Base-by-base conservation (phyloP, 2,113 vertebrate species). In the Excalfactoria chinensis region DNA sequence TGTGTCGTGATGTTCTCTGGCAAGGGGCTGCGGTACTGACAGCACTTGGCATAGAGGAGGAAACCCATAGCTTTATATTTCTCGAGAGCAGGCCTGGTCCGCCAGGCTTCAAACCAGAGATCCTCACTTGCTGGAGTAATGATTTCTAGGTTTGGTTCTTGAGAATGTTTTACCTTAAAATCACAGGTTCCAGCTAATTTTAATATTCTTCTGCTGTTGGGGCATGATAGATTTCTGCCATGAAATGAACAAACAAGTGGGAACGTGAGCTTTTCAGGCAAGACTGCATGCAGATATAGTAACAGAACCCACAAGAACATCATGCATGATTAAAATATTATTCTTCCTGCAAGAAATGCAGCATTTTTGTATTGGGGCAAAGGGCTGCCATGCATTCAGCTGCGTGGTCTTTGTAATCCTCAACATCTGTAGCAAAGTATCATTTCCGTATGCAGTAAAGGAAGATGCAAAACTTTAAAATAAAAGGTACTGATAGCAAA, bases 101-200 rank as follows among this genome's bases (percentile, higher is more conserved):
- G 14, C 25, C 68, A 70, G 59, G 32, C 64, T 89, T 85, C 90
- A 70, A 73, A 85, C 28, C 63, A 87, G 53, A 86, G 30, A 78
- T 21, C 21, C 13, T 12, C 12, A 9, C 22, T 35, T 59, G 79
- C 21, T 59, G 59, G 49, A 82, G 13, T 22, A 58, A 13, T 40
- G 67, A 17, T 59, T 90, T 89, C 37, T 41, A 51, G 23, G 40
- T 51, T 86, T 63, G 12, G 11, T 63, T n/a, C 37, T 58, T 59
- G 28, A 25, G 56, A 92, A 59, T 7, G 23, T 63, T 87, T 84
- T 58, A 8, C n/a, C 43, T 70, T 70, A 25, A 63, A 83, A 60
- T 51, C 41, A 25, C 2, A 2, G 11, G 5, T 60, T 79, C 26
- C 74, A 9, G 9, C 40, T 37, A 3, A 2, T 11, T 41, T 41